Percentiles rank a stretch among this genome's conserved stretches.
These are phyloP conservation scores for Phocoena sinus DNA, from an alignment of 2,113 vertebrate species.

Conservation along the genomic window DNA sequence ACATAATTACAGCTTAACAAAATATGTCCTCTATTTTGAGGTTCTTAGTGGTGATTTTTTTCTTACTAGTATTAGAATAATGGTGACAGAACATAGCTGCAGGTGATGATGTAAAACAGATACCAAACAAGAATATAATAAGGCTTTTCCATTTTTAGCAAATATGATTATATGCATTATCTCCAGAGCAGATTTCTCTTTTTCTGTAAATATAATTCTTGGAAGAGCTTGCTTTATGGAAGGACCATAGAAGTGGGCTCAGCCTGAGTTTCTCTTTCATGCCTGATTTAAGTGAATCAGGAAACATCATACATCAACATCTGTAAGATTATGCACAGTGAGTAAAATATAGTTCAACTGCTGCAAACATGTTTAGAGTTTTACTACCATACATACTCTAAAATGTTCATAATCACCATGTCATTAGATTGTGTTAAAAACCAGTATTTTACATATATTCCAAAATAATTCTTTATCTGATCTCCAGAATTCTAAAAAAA, in stretches of 20 bases:
- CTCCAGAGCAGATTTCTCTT: slow-evolving; percentile 32
- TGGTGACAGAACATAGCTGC: slow-evolving; percentile 43
- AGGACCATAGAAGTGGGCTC: neutral
- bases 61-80: slow-evolving; percentile 46
- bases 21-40: slow-evolving; percentile 53
- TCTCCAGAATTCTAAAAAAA: neutral
- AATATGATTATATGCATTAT: slow-evolving; percentile 68
- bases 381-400: neutral
- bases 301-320: neutral
- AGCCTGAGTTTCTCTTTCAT: neutral
- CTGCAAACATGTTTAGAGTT: neutral
- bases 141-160: slow-evolving; percentile 62
- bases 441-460: neutral
- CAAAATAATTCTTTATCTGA: neutral
- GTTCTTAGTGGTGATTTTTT: slow-evolving; percentile 29
- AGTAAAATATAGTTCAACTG: neutral
- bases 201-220: slow-evolving; percentile 63
- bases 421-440: neutral
- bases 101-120: slow-evolving; percentile 63
- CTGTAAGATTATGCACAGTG: neutral
- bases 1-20: slow-evolving; percentile 54
- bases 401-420: neutral
- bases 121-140: slow-evolving; percentile 51
- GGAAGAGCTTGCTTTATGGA: slow-evolving; percentile 34
- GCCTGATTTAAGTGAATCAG: slow-evolving; percentile 19